Evolutionary conservation across 2,797 vertebrate species (phyloP).

Genomic region (Catostomus latipinnis): DNA sequence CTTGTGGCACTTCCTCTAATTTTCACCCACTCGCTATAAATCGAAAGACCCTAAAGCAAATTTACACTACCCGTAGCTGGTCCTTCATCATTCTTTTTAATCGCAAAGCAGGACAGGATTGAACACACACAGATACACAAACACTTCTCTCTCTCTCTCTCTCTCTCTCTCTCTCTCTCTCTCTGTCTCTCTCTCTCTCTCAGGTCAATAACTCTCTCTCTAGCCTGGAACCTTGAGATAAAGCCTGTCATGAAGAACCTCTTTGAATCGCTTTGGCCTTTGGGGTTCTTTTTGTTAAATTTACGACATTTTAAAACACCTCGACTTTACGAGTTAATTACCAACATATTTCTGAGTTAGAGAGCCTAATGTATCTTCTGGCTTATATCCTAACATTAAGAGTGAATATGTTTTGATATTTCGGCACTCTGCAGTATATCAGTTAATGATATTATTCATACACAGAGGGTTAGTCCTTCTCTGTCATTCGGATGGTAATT

Average conservation of each 20-base stretch:
- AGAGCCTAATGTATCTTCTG: slow-evolving; percentile 55
- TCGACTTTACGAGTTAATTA: slow-evolving; percentile 54
- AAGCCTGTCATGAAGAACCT: slow-evolving; percentile 14
- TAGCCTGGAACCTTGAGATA: slow-evolving; percentile 33
- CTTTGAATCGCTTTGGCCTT: slow-evolving; percentile 18
- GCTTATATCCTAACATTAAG: slow-evolving; percentile 48
- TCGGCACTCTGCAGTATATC: slow-evolving; percentile 18
- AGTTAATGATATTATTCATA: slow-evolving; percentile 29
- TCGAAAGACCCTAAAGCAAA: slow-evolving; percentile 25
- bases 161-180: not conserved
- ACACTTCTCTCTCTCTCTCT: not conserved
- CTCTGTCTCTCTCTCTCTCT: slow-evolving; percentile 4
- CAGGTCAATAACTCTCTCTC: slow-evolving; percentile 23
- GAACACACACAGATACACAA: not conserved
- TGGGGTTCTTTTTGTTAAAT: slow-evolving; percentile 41
- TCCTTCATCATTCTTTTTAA: slow-evolving; percentile 23
- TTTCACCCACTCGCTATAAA: slow-evolving; percentile 9
- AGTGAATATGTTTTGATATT: slow-evolving; percentile 25
- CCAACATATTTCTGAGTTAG: slow-evolving; percentile 53
- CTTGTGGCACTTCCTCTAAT: slow-evolving; percentile 20
- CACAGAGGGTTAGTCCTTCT: not conserved
- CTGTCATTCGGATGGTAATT: not conserved
- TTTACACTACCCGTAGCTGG: slow-evolving; percentile 16
- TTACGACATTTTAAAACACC: slow-evolving; percentile 56
- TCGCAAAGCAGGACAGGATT: not conserved